Conservation (phyloP, 2,797 vertebrate genomes). For the Adelosebastes latens region DNA sequence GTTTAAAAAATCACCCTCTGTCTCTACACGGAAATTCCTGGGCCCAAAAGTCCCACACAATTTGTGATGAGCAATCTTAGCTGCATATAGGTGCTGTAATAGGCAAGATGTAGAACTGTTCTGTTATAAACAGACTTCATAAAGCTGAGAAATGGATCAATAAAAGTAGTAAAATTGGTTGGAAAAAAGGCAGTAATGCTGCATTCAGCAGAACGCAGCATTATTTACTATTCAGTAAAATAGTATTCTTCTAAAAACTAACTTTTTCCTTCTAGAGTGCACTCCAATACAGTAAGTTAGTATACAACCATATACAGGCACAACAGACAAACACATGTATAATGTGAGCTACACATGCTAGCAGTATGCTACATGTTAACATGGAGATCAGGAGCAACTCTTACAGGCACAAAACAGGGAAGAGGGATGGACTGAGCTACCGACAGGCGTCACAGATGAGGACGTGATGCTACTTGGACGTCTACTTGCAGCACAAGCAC, state of each 20-base stretch:
- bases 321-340: slow-evolving; percentile 31
- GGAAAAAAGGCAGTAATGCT: not conserved
- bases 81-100: not conserved
- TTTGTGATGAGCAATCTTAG: slow-evolving; percentile 16
- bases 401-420: slow-evolving; percentile 25
- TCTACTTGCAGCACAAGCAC: slow-evolving; percentile 53
- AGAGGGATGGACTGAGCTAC: slow-evolving; percentile 46
- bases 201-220: not conserved
- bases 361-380: slow-evolving; percentile 11
- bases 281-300: not conserved
- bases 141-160: not conserved
- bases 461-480: slow-evolving; percentile 30
- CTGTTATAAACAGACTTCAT: not conserved
- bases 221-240: not conserved
- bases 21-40: not conserved
- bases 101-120: not conserved
- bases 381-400: slow-evolving; percentile 15
- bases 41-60: slow-evolving; percentile 4
- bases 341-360: slow-evolving; percentile 34
- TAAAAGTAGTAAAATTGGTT: not conserved
- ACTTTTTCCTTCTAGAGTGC: not conserved
- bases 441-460: slow-evolving; percentile 43
- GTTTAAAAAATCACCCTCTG: not conserved
- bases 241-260: not conserved
- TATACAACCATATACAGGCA: slow-evolving; percentile 14